These are phyloP conservation scores for Siniperca obscura DNA, from an alignment of 2,797 vertebrate genomes.

Conservation along the genomic window DNA sequence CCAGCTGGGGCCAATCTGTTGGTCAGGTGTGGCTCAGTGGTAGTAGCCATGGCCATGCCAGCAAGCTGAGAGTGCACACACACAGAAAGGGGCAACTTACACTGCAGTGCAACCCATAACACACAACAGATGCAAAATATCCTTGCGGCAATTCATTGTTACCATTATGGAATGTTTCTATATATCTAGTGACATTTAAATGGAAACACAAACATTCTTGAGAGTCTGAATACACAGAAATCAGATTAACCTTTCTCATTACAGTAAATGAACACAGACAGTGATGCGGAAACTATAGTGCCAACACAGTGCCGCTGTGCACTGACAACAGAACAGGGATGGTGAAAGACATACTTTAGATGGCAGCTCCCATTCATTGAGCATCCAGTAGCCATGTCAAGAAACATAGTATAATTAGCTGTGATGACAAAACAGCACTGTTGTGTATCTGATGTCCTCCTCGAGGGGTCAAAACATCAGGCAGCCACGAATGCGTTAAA, in stretches of 20 bases:
- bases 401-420: not conserved
- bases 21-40: conserved; percentile 75
- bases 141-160: not conserved
- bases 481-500: conserved; percentile 36
- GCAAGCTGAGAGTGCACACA: conserved; percentile 57
- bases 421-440: not conserved
- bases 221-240: conserved; percentile 9
- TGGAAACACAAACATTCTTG: not conserved
- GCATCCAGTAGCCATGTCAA: not conserved
- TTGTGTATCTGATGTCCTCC: not conserved
- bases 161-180: not conserved
- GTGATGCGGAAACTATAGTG: not conserved
- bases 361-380: not conserved
- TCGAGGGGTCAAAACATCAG: not conserved
- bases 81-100: conserved; percentile 37
- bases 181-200: conserved; percentile 15
- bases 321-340: not conserved
- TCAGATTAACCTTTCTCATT: not conserved
- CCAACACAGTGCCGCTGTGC: not conserved
- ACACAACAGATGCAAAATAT: conserved; percentile 7
- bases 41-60: conserved; percentile 61
- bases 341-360: not conserved
- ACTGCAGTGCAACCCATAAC: conserved; percentile 29
- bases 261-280: conserved; percentile 6
- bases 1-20: conserved; percentile 84